phyloP scores from a whole-genome alignment of 2,113 vertebrate genomes.

The Gulo gulo region DNA sequence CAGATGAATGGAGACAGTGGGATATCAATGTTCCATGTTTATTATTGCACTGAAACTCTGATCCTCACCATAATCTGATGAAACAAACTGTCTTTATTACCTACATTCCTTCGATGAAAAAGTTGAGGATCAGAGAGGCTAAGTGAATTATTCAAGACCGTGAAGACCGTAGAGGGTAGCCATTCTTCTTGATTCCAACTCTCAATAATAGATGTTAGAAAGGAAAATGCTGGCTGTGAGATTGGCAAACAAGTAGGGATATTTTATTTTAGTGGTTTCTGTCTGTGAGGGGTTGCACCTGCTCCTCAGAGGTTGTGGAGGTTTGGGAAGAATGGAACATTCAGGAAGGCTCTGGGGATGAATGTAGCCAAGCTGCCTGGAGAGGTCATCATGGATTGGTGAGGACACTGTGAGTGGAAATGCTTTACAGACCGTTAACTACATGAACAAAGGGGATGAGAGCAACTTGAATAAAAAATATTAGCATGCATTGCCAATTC shows the following conservation, averaged over 20 bases:
- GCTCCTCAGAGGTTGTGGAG: not conserved
- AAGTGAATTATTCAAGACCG: not conserved
- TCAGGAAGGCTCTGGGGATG: not conserved
- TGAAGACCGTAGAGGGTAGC: not conserved
- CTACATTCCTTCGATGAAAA: not conserved
- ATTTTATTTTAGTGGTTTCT: not conserved
- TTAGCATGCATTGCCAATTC: not conserved
- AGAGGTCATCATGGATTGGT: not conserved
- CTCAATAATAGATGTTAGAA: not conserved
- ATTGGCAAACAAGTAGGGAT: not conserved
- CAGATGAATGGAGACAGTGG: not conserved
- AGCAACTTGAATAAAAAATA: slow-evolving; percentile 32
- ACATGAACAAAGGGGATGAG: not conserved
- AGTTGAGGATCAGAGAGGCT: not conserved
- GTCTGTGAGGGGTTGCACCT: not conserved
- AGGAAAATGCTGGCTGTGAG: not conserved
- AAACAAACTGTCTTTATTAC: not conserved
- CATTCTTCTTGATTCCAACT: not conserved
- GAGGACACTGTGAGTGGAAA: not conserved
- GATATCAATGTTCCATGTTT: not conserved
- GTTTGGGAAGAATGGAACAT: not conserved
- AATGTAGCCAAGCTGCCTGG: not conserved
- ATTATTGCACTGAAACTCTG: not conserved
- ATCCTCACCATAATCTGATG: not conserved
- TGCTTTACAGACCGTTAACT: not conserved